Evolutionary conservation across 92 coral and sea anemone genomes (phyloP).

Genomic region (Isaurus tuberculatus): DNA sequence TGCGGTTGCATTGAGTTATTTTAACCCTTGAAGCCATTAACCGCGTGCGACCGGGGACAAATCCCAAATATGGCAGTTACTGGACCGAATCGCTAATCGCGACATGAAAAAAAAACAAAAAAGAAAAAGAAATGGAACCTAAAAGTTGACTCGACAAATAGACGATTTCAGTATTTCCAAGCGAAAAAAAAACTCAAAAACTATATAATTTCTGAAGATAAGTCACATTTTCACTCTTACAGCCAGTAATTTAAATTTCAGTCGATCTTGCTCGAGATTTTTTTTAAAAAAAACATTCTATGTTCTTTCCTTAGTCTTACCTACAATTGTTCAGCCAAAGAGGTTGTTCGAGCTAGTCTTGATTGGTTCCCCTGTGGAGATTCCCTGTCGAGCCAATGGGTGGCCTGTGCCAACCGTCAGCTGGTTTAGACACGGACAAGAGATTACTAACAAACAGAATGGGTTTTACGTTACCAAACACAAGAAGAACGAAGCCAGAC

Average conservation of each 20-base stretch:
- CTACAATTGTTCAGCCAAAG: neutral
- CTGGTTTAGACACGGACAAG: constrained; percentile 20
- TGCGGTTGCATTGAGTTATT: no score
- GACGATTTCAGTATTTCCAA: no score
- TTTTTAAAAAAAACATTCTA: neutral
- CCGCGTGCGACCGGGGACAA: no score
- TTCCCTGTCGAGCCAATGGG: constrained; percentile 28
- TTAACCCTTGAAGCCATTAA: no score
- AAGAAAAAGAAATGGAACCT: no score
- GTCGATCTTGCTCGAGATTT: neutral
- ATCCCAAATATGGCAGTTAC: no score
- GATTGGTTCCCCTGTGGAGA: constrained; percentile 5
- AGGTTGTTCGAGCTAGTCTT: neutral
- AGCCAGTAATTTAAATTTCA: neutral
- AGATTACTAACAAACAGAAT: neutral
- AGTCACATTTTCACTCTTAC: no score
- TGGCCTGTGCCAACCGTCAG: constrained; percentile 33
- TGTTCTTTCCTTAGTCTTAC: neutral
- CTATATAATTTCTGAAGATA: no score
- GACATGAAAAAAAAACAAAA: no score
- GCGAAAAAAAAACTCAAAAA: no score
- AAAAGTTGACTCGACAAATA: no score
- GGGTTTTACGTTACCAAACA: constrained; percentile 9
- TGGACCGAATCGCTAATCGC: no score
- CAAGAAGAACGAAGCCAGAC: constrained; percentile 1